Evolutionary conservation across 2,888 invertebrate genomes (phyloP), one percentile per base, ranked within the genome.

Genomic region (Ceramica pisi): DNA sequence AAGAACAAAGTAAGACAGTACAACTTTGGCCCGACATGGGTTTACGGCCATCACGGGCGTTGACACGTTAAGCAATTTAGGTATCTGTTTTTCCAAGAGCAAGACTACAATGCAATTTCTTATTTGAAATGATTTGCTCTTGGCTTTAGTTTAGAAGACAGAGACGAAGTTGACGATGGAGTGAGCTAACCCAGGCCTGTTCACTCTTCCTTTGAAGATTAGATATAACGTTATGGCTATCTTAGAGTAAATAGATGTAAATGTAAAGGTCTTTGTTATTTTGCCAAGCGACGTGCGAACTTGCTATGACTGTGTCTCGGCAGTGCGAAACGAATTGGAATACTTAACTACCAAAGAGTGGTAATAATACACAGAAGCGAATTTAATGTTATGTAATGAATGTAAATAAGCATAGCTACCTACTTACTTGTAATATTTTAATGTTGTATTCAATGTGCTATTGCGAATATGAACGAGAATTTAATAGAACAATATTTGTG

Each of bases 281-380:
- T 55, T 53, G 66, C 53, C 31, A 38, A 56, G 75, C 78, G 78
- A 76, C 7, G 67, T 61, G 48, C 62, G 71, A 9, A 76, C 7
- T 70, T 61, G 48, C 62, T 75, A 9, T 59, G 21, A 48, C 59
- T 46, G 31, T 65, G 44, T 76, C n/a, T 59, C 26, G 19, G 50
- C 23, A 41, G 41, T 68, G 80, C 65, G 51, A 21, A 62, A 68
- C 80, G 68, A 80, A 68, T 77, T 76, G 44, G 56, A 41, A 23
- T 53, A n/a, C n/a, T n/a, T n/a, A n/a, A n/a, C 31, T 19, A 60
- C 21, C n/a, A 48, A 44, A 65, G n/a, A 53, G 51, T 41, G 10
- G 31, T 38, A 26, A 56, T 26, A 35, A 55, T 14, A 46, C 48
- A 35, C 53, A 59, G 19, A 19, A 31, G 69, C 78, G 61, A 75